Evolutionary conservation across 2,888 invertebrate species (phyloP).

Genomic region (Noctuana brunneofusca): DNA sequence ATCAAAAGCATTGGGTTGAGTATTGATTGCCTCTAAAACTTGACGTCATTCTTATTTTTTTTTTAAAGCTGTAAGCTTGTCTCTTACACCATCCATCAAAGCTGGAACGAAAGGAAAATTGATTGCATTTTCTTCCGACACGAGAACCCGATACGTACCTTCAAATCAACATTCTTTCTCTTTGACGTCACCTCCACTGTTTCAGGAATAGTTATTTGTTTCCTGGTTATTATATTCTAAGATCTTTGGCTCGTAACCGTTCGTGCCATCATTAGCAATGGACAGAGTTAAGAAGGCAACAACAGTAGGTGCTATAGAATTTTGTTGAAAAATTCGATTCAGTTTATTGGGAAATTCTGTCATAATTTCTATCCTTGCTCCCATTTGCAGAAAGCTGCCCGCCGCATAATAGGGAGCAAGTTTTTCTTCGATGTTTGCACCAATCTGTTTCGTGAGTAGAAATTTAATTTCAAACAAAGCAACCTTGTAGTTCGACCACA

Average conservation of each 20-base stretch:
- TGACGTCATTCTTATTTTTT: background rate
- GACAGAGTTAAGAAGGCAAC: too few relatives aligned
- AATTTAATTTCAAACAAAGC: constrained; percentile 21
- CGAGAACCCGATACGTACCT: background rate
- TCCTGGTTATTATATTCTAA: background rate
- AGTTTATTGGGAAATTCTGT: too few relatives aligned
- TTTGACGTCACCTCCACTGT: background rate
- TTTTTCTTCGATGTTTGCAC: constrained; percentile 19
- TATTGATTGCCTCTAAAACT: background rate
- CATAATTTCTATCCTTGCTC: background rate
- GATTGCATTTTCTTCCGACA: background rate
- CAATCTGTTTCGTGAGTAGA: constrained; percentile 33
- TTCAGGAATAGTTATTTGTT: background rate
- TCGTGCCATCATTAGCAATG: too few relatives aligned
- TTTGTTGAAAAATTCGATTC: too few relatives aligned
- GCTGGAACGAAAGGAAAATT: background rate
- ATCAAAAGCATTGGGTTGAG: background rate
- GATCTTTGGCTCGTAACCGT: too few relatives aligned
- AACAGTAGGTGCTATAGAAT: too few relatives aligned
- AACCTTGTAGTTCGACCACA: constrained; percentile 17
- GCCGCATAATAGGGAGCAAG: constrained; percentile 6
- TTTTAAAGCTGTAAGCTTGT: background rate
- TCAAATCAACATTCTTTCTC: background rate
- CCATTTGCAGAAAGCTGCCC: background rate
- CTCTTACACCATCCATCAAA: background rate